Conservation (phyloP, 2,113 vertebrate species). For the Psittacula cyanocephala region DNA sequence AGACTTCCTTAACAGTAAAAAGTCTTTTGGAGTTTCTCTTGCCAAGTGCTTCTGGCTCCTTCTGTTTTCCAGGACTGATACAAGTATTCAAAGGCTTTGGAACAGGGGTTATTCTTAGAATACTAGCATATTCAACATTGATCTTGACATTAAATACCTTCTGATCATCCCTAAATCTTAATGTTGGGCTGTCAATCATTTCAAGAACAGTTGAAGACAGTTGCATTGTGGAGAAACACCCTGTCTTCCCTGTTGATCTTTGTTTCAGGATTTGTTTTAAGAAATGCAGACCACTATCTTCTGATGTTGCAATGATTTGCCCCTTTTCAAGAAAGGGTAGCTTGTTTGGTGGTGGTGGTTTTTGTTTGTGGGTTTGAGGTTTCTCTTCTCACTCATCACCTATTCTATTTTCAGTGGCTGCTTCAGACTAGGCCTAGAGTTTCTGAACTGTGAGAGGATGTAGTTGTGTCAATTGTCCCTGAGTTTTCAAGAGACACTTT, state of each 20-base stretch:
- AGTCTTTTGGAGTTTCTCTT: neutral
- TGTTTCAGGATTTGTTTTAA: neutral
- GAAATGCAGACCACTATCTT: neutral
- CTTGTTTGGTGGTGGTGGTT: neutral
- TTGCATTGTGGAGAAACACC: neutral
- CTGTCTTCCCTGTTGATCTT: neutral
- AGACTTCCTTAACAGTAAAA: neutral
- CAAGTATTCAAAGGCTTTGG: neutral
- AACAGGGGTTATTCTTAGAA: slow-evolving; percentile 42
- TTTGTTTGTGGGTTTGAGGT: neutral
- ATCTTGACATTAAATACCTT: neutral
- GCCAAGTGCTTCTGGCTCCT: neutral
- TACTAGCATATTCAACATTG: neutral
- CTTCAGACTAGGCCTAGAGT: neutral
- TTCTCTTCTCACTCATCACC: neutral
- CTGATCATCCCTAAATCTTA: neutral
- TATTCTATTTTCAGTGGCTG: neutral
- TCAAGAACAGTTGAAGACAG: neutral
- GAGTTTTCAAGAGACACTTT: neutral
- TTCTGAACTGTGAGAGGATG: neutral
- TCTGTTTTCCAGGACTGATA: neutral
- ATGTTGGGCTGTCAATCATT: neutral
- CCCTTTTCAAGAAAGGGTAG: neutral
- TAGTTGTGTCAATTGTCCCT: neutral
- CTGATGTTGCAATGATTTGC: neutral